phyloP scores from a whole-genome alignment of 2,888 invertebrate genomes.

The Drosophila longiperda region DNA sequence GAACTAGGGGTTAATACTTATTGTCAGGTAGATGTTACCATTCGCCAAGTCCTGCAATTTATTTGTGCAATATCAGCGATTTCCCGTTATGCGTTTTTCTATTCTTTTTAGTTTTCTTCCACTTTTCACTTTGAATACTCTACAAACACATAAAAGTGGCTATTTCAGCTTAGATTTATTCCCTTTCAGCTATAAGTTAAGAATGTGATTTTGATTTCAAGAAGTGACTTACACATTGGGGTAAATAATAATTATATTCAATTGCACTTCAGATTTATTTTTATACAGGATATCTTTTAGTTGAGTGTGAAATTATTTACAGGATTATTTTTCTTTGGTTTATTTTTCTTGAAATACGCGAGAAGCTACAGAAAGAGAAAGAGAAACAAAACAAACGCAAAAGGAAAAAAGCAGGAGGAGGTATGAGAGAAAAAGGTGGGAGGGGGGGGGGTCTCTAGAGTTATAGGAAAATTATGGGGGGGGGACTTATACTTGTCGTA shows the following conservation, averaged over 20 bases:
- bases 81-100: constrained; percentile 7
- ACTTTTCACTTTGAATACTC: constrained; percentile 12
- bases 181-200: no score
- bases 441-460: neutral
- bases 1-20: constrained; percentile 58
- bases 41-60: constrained; percentile 54
- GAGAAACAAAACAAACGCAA: constrained; percentile 22
- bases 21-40: constrained; percentile 64
- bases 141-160: neutral
- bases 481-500: neutral
- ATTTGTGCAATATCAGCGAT: constrained; percentile 64
- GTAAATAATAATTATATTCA: neutral
- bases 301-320: neutral
- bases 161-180: neutral
- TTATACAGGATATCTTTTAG: constrained; percentile 8
- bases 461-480: neutral
- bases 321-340: neutral
- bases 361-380: constrained; percentile 7
- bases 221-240: neutral
- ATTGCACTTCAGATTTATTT: neutral
- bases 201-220: no score
- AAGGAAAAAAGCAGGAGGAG: neutral
- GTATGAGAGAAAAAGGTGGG: neutral
- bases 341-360: constrained; percentile 19
- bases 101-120: constrained; percentile 2